phyloP scores from a whole-genome alignment of 1,140 invertebrate species.

The Drosophila simulans region DNA sequence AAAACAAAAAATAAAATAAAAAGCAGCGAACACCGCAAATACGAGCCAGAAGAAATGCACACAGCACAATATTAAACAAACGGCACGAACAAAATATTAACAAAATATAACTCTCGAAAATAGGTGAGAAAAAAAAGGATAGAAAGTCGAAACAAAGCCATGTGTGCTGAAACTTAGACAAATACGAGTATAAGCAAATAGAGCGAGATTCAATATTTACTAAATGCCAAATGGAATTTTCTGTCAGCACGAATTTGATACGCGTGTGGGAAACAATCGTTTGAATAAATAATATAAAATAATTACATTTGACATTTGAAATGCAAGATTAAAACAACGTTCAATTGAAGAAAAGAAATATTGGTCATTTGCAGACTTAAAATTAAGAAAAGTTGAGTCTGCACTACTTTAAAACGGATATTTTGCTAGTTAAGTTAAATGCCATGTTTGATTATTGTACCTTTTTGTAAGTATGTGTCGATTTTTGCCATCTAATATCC shows the following conservation, averaged over 20 bases:
- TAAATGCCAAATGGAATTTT: conserved; percentile 19
- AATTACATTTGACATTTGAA: not conserved
- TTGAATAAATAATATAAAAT: not conserved
- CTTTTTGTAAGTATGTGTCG: not conserved
- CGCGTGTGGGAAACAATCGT: conserved; percentile 7
- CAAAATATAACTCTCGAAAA: conserved; percentile 30
- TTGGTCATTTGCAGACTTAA: too few species aligned
- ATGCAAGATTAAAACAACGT: not conserved
- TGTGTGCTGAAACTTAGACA: conserved; percentile 42
- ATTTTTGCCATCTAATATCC: not conserved
- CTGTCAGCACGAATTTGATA: conserved; percentile 5
- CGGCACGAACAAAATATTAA: conserved; percentile 33
- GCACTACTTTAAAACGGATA: too few species aligned
- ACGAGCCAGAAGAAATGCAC: conserved; percentile 34
- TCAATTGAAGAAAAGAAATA: too few species aligned
- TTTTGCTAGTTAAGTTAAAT: too few species aligned
- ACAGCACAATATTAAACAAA: conserved; percentile 46
- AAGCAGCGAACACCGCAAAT: conserved; percentile 41
- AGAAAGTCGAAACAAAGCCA: conserved; percentile 9
- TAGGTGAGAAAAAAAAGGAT: not conserved
- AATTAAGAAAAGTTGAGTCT: too few species aligned
- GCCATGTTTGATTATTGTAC: not conserved
- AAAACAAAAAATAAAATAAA: not conserved
- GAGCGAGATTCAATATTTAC: conserved; percentile 30
- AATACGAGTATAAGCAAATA: conserved; percentile 43